Conservation (phyloP, 2,113 vertebrate genomes). For the Catharus minimus region DNA sequence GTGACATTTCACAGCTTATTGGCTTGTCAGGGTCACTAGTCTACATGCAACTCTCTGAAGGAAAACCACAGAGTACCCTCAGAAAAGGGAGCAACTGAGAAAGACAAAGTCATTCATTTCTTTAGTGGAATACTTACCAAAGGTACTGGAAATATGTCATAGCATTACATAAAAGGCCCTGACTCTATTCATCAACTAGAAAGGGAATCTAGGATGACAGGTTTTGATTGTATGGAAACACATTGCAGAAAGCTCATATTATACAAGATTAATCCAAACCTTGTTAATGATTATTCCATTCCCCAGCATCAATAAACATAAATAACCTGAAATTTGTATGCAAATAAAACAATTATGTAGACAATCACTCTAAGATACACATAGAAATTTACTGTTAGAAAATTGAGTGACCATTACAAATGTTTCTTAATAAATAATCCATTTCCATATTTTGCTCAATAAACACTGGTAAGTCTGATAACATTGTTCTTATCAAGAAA, state of each 20-base stretch:
- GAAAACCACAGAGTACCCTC: accelerated
- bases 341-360: background rate
- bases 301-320: background rate
- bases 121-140: background rate
- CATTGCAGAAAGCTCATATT: background rate
- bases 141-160: background rate
- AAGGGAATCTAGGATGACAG: background rate
- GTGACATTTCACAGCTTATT: background rate
- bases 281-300: background rate
- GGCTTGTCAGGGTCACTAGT: background rate
- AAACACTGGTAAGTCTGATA: background rate
- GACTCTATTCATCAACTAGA: background rate
- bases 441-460: background rate
- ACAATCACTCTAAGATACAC: background rate
- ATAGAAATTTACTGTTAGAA: background rate
- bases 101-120: background rate
- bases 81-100: background rate
- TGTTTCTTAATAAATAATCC: background rate
- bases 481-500: background rate
- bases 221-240: background rate
- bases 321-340: background rate
- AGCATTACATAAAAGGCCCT: background rate
- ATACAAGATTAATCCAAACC: background rate
- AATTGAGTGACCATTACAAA: background rate
- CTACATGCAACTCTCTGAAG: background rate